A percentile compares a stretch with the other conserved stretches of the same genome.
phyloP scores from a whole-genome alignment of 2,797 vertebrate species.

The Australoheros facetus region DNA sequence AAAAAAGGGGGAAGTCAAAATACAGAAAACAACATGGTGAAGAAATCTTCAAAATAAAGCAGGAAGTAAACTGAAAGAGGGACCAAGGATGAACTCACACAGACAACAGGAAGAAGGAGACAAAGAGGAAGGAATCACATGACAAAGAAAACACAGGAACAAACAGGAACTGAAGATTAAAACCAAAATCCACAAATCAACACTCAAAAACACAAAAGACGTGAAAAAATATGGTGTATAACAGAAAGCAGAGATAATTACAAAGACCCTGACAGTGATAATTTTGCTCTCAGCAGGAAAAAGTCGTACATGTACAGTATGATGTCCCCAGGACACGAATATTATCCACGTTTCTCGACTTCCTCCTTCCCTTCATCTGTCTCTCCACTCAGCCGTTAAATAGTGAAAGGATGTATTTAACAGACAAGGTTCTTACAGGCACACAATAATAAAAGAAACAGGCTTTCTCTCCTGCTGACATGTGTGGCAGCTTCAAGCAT shows the following conservation, averaged over 20 bases:
- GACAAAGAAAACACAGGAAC: no score
- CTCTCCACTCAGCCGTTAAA: constrained; percentile 13
- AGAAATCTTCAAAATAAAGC: not conserved
- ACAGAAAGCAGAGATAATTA: not conserved
- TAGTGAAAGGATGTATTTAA: constrained; percentile 9
- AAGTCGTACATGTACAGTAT: fast-evolving
- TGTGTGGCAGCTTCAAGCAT: constrained; percentile 7
- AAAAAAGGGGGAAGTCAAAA: not conserved
- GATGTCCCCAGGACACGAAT: not conserved
- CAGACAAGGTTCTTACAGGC: constrained; percentile 9
- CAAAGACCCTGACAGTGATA: not conserved
- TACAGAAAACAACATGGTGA: not conserved
- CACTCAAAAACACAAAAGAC: not conserved
- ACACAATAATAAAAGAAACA: constrained; percentile 1
- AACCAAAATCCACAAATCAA: not conserved
- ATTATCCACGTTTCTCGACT: not conserved
- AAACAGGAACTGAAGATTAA: not conserved
- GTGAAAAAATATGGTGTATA: not conserved
- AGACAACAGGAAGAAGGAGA: not conserved
- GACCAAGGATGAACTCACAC: not conserved
- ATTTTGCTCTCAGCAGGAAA: not conserved
- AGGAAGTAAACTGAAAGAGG: not conserved
- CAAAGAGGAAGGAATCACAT: no score
- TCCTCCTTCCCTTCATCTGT: not conserved
- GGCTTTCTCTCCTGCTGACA: constrained; percentile 21